Conservation (phyloP, 1,140 invertebrate species). For the Bombus pascuorum region DNA sequence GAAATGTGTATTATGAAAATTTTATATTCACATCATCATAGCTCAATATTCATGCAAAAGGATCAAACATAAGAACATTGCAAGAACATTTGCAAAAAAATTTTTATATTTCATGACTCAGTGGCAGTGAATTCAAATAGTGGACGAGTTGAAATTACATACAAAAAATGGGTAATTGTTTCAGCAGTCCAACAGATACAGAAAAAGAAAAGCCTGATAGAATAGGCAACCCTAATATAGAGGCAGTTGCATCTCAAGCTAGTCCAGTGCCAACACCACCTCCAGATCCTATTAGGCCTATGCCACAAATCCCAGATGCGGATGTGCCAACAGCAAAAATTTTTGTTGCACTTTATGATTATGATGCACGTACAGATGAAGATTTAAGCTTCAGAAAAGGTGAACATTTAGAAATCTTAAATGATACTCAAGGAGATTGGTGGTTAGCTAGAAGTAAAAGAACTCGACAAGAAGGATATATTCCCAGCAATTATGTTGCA, state of each 20-base stretch:
- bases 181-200: slow-evolving; percentile 86
- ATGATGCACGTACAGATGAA: slow-evolving; percentile 99
- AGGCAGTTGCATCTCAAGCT: slow-evolving; percentile 84
- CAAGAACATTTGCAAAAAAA: neutral
- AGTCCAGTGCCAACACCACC: slow-evolving; percentile 86
- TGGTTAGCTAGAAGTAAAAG: slow-evolving; percentile 98
- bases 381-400: slow-evolving; percentile 99
- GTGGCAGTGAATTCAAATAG: slow-evolving; percentile 30
- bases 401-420: slow-evolving; percentile 98
- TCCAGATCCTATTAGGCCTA: slow-evolving; percentile 86
- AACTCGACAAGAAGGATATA: slow-evolving; percentile 98
- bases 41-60: slow-evolving; percentile 17
- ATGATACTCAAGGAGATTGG: slow-evolving; percentile 99
- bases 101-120: slow-evolving; percentile 33
- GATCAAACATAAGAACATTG: slow-evolving; percentile 41
- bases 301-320: slow-evolving; percentile 85
- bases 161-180: slow-evolving; percentile 87
- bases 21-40: slow-evolving; percentile 4
- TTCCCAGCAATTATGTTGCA: slow-evolving; percentile 99
- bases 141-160: slow-evolving; percentile 9
- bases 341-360: slow-evolving; percentile 99
- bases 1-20: slow-evolving; percentile 42
- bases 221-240: slow-evolving; percentile 85
- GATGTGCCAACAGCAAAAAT: slow-evolving; percentile 90
- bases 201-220: slow-evolving; percentile 86